Percentiles rank a stretch among this genome's conserved stretches.
These are phyloP conservation scores for Raja brachyura DNA, from an alignment of 2,113 vertebrate species.

Conservation along the genomic window DNA sequence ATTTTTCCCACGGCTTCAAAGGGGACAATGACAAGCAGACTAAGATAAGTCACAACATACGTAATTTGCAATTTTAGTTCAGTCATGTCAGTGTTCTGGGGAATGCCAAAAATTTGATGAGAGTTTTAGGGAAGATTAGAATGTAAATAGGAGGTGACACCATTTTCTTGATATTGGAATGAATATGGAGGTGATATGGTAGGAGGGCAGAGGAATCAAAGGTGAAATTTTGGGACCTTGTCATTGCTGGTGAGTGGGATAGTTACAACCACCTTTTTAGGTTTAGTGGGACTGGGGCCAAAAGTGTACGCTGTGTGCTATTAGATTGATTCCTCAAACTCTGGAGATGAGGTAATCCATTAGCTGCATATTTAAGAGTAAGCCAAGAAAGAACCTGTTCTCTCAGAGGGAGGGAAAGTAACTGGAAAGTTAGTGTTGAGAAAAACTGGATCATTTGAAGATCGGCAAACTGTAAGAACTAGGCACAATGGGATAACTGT, in stretches of 20 bases:
- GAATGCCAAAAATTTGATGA: background rate
- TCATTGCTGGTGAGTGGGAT: background rate
- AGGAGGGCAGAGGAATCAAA: background rate
- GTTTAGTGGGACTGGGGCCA: background rate
- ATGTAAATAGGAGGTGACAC: background rate
- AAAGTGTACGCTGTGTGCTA: background rate
- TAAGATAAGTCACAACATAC: background rate
- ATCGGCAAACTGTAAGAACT: too few relatives aligned
- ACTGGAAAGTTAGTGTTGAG: background rate
- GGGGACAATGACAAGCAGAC: background rate
- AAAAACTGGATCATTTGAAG: too few relatives aligned
- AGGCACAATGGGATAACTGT: too few relatives aligned
- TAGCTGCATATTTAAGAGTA: too few relatives aligned
- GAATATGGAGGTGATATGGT: background rate
- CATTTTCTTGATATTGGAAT: background rate
- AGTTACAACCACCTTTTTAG: background rate
- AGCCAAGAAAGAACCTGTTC: too few relatives aligned
- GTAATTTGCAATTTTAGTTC: background rate
- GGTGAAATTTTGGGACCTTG: background rate
- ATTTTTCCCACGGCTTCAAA: background rate
- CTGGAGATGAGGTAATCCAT: too few relatives aligned
- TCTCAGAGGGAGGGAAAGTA: too few relatives aligned
- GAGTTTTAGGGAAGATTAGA: background rate
- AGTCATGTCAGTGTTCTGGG: background rate
- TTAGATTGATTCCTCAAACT: too few relatives aligned